Evolutionary conservation across 2,888 invertebrate genomes (phyloP), one percentile per base, ranked within the genome.

Genomic region (Lycia hirtaria): DNA sequence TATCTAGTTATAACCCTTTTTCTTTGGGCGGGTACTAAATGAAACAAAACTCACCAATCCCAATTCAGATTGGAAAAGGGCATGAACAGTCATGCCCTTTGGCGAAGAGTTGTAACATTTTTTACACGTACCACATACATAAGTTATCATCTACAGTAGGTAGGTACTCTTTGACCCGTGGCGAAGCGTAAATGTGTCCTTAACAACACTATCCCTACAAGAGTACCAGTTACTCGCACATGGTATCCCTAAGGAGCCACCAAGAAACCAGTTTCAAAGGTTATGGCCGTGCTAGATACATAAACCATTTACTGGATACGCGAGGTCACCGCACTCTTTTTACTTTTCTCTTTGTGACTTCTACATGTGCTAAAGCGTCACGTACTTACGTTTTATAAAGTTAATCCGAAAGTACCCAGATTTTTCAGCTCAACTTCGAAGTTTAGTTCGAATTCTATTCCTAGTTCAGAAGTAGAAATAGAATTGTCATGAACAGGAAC

Each of bases 361-460:
- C 35, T 15, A 51, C 24, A 30, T 41, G 55, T 43, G 49, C 26
- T 41, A 38, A 58, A 58, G 26, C 32, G 38, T 48, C 57, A 58
- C 57, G 48, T 58, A 37, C 47, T 32, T 30, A 41, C 57, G 44
- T 48, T 53, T 53, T 49, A 37, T 32, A 45, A 56, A 50, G 40
- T 44, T 56, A 32, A 17, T 5, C 22, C 4, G 14, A 22, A n/a
- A 35, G 43, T 44, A 38, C 32, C 40, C 43, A 12, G 49, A 56
- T 56, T 50, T 50, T 44, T 56, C 49, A 49, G 37, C 37, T 44
- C 22, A 32, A 41, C 32, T 49, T 35, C 37, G 15, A 37, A 56
- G 5, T 56, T 44, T 17, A 37, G 40, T 32, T 40, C 37, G 28
- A 38, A 43, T 28, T 37, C 35, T 15, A 28, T 22, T 22, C 41